A percentile compares a stretch with the other conserved stretches of the same genome.
Conservation (phyloP, 2,113 vertebrate genomes). For the Oryctolagus cuniculus region DNA sequence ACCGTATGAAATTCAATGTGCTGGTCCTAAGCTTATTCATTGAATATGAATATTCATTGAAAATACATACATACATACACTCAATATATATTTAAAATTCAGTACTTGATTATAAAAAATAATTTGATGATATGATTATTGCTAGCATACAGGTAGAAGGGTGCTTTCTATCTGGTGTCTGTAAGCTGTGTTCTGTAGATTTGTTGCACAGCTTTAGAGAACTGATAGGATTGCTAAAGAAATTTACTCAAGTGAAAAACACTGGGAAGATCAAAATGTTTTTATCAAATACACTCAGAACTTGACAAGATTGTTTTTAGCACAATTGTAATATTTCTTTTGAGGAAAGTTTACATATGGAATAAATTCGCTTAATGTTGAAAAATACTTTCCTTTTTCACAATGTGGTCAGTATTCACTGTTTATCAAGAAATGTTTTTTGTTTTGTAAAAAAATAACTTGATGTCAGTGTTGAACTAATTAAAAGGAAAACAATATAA, state of each 20-base stretch:
- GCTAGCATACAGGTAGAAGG: constrained; percentile 62
- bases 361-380: constrained; percentile 52
- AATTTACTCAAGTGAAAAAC: not conserved
- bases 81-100: constrained; percentile 64
- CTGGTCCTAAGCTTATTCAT: constrained; percentile 73
- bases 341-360: constrained; percentile 47
- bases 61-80: not conserved
- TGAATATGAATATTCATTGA: constrained; percentile 37
- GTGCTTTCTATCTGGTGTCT: constrained; percentile 53
- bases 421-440: constrained; percentile 62
- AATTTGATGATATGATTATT: constrained; percentile 63
- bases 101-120: constrained; percentile 70
- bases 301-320: constrained; percentile 53
- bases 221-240: constrained; percentile 27
- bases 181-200: not conserved
- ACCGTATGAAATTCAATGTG: constrained; percentile 80
- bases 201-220: constrained; percentile 70
- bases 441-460: constrained; percentile 69
- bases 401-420: constrained; percentile 38
- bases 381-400: constrained; percentile 57
- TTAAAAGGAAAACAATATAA: constrained; percentile 49
- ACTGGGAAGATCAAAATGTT: not conserved
- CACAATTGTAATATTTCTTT: constrained; percentile 6
- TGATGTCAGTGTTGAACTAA: constrained; percentile 29
- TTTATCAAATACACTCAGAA: constrained; percentile 35